Evolutionary conservation across 2,888 invertebrate genomes (phyloP).

Genomic region (Drosophila melanosoma): DNA sequence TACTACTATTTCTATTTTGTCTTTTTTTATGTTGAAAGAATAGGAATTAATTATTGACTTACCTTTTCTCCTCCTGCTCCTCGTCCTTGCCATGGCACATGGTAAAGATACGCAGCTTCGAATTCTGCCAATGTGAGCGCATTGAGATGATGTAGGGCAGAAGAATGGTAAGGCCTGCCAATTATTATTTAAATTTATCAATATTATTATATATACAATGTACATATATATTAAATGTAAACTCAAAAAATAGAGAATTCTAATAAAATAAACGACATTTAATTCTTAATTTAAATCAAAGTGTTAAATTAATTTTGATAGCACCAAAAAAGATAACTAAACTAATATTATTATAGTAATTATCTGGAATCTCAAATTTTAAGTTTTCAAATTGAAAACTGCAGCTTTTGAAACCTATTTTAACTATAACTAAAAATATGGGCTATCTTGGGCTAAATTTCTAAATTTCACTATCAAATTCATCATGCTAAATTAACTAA

Average conservation of each 20-base stretch:
- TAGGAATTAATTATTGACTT: not conserved
- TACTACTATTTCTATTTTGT: not conserved
- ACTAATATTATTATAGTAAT: not conserved
- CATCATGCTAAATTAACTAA: not conserved
- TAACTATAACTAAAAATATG: no score
- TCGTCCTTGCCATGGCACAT: slow-evolving; percentile 92
- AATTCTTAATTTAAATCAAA: not conserved
- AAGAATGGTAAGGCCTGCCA: slow-evolving; percentile 89
- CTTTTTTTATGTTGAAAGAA: not conserved
- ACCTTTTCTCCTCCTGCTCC: slow-evolving; percentile 94
- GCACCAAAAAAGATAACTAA: not conserved
- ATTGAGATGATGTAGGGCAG: slow-evolving; percentile 94
- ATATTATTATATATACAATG: not conserved
- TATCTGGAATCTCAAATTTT: not conserved
- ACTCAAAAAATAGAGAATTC: not conserved
- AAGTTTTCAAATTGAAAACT: not conserved
- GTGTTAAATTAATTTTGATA: not conserved
- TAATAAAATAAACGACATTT: not conserved
- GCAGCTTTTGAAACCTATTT: not conserved
- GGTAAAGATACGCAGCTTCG: slow-evolving; percentile 93
- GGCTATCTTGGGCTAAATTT: not conserved
- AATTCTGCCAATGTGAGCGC: slow-evolving; percentile 91
- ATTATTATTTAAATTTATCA: slow-evolving; percentile 2
- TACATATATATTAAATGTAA: not conserved
- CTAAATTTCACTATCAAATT: not conserved